Evolutionary conservation across 2,888 invertebrate genomes (phyloP).

Genomic region (Meteorus colon): DNA sequence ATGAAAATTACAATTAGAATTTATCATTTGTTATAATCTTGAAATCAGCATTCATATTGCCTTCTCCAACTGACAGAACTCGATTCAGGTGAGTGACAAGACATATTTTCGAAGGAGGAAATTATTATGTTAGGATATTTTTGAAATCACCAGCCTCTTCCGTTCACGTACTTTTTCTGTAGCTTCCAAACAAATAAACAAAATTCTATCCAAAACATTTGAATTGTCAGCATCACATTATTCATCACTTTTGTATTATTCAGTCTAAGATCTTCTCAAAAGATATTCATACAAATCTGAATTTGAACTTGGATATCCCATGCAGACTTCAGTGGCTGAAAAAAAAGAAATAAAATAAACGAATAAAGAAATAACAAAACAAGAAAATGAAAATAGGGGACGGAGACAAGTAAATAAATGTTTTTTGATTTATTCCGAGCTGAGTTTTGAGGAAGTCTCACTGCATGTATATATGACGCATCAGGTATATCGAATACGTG

Average conservation of each 20-base stretch:
- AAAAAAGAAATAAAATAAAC: conserved; percentile 16
- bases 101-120: no score
- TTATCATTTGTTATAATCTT: no score
- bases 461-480: neutral
- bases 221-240: neutral
- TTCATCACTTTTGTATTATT: conserved; percentile 35
- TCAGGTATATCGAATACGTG: conserved; percentile 1
- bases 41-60: no score
- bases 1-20: no score
- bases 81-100: no score
- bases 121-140: no score
- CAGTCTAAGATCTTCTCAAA: conserved; percentile 24
- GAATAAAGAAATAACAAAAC: conserved; percentile 13
- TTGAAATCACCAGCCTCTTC: no score
- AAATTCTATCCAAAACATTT: neutral
- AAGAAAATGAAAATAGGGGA: neutral
- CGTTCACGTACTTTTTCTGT: no score
- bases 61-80: no score
- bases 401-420: no score
- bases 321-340: neutral
- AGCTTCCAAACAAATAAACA: no score
- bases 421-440: conserved; percentile 21
- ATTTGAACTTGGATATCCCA: conserved; percentile 39
- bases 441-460: conserved; percentile 2
- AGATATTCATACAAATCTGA: conserved; percentile 30